phyloP scores from a whole-genome alignment of 2,797 vertebrate species.

The Phataginus tetradactyla region DNA sequence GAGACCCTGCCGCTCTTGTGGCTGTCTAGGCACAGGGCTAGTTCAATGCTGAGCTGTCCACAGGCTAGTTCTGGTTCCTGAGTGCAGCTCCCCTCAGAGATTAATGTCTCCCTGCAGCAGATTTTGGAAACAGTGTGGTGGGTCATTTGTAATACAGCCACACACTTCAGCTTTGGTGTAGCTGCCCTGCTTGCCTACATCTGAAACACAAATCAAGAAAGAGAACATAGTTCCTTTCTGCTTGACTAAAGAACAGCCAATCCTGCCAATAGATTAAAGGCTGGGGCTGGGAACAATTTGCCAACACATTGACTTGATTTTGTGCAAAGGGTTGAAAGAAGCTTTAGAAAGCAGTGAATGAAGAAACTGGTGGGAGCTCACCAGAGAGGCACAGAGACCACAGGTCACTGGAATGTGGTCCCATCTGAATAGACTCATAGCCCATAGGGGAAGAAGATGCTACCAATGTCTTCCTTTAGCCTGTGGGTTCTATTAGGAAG shows the following conservation, averaged over 20 bases:
- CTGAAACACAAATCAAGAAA: constrained; percentile 54
- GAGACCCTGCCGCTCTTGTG: not conserved
- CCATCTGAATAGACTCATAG: not conserved
- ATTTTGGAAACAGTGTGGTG: constrained; percentile 54
- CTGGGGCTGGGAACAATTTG: constrained; percentile 5
- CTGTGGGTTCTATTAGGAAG: not conserved
- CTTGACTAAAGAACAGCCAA: constrained; percentile 46
- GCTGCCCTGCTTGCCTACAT: constrained; percentile 54
- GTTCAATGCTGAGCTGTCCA: not conserved
- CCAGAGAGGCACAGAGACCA: not conserved
- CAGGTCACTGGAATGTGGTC: not conserved
- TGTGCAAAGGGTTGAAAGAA: constrained; percentile 41
- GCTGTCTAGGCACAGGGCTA: not conserved
- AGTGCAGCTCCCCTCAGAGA: not conserved
- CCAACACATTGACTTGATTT: constrained; percentile 39
- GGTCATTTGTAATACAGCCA: constrained; percentile 54
- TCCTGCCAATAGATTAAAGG: constrained; percentile 43
- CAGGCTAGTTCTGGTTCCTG: not conserved
- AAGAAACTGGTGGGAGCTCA: not conserved
- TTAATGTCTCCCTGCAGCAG: not conserved
- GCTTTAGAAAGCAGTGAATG: constrained; percentile 15
- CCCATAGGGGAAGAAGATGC: not conserved
- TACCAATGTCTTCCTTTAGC: not conserved
- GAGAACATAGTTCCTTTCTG: constrained; percentile 44
- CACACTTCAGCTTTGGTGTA: not conserved